These are phyloP conservation scores for Euthynnus affinis DNA, from an alignment of 2,797 vertebrate genomes.

Conservation along the genomic window DNA sequence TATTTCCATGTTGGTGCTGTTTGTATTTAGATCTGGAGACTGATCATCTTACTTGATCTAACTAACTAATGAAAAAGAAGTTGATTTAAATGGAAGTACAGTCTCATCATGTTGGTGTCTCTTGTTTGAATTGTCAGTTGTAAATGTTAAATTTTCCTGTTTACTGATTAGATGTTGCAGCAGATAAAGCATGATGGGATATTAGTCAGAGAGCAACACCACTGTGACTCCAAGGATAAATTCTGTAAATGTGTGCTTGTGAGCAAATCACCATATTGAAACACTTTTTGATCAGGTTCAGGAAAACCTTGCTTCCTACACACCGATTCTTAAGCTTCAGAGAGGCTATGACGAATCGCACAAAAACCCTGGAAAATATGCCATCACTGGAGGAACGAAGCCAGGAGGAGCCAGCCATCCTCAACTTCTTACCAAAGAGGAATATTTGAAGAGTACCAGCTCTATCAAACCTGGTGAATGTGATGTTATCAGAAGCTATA, in stretches of 20 bases:
- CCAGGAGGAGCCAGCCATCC: neutral
- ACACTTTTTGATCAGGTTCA: slow-evolving; percentile 1
- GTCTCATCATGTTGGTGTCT: no score
- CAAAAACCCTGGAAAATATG: neutral
- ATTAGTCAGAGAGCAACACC: no score
- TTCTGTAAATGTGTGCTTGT: neutral
- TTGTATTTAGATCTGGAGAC: no score
- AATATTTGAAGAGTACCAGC: neutral
- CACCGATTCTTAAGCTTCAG: neutral
- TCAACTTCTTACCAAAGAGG: neutral
- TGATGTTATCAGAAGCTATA: neutral
- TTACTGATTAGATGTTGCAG: no score
- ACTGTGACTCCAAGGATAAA: no score
- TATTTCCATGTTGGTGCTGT: no score
- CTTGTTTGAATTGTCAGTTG: no score
- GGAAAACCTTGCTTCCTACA: neutral
- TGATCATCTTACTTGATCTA: no score
- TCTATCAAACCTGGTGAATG: neutral
- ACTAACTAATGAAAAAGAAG: no score
- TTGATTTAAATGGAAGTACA: no score
- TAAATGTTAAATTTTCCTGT: no score
- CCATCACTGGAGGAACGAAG: neutral
- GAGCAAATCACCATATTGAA: neutral
- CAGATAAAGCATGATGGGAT: no score
- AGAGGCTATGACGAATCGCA: neutral